Percentiles rank a stretch among this genome's conserved stretches.
Evolutionary conservation across 1,140 invertebrate species (phyloP).

Genomic region (Schlechtendalia chinensis): DNA sequence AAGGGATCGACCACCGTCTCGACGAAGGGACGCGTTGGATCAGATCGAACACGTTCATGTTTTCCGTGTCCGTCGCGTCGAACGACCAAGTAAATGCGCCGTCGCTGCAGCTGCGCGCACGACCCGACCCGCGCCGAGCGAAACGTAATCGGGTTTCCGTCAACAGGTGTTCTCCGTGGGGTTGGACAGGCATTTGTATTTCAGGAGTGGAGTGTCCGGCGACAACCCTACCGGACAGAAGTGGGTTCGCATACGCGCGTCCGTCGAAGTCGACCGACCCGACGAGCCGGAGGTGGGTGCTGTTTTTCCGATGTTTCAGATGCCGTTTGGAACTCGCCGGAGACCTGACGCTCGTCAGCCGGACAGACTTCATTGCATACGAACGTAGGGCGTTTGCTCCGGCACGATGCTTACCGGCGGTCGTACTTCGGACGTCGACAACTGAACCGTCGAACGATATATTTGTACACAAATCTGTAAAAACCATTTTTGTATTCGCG

Average conservation of each 20-base stretch:
- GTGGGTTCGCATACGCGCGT: slow-evolving; percentile 75
- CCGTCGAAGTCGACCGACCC: slow-evolving; percentile 59
- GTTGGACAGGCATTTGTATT: slow-evolving; percentile 74
- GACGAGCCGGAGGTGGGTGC: slow-evolving; percentile 65
- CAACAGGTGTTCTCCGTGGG: slow-evolving; percentile 57
- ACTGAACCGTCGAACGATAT: no score
- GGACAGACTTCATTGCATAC: no score
- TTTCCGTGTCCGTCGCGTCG: slow-evolving; percentile 75
- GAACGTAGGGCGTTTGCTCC: no score
- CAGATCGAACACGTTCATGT: slow-evolving; percentile 81
- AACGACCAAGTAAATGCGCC: slow-evolving; percentile 78
- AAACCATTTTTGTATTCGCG: no score
- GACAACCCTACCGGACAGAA: slow-evolving; percentile 82
- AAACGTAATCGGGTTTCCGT: no score
- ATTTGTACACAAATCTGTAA: no score
- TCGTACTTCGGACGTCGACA: no score
- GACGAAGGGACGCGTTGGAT: slow-evolving; percentile 73
- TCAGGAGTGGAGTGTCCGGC: slow-evolving; percentile 72
- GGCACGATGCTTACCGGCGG: no score
- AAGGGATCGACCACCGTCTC: slow-evolving; percentile 73
- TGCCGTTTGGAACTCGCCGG: no score
- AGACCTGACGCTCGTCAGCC: no score
- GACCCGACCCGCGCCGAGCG: no score
- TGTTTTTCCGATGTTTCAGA: neutral
- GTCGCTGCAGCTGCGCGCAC: no score